Evolutionary conservation across 1,140 invertebrate species (phyloP), one percentile per base, ranked within the genome.

Genomic region (Phocides pigmalion): DNA sequence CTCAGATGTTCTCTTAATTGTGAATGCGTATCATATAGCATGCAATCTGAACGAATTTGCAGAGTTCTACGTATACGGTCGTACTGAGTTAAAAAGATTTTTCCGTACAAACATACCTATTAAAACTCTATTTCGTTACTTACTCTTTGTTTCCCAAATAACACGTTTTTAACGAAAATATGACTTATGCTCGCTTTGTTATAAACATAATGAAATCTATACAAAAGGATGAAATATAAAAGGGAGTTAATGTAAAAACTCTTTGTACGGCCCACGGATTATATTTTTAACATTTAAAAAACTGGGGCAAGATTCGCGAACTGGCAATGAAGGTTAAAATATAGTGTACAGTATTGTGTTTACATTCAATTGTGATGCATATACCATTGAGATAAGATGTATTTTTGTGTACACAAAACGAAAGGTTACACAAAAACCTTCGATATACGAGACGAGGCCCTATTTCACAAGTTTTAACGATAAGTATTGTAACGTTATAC

Each of bases 281-380:
- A 39, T 44, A 56, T 58, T 58, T 58, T 44, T 44, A 58, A 58
- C 22, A 32, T 58, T 42, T 41, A 14, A 39, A n/a, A 58, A 44
- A 58, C 39, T 58, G 53, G 53, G 53, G 1, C 53, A 58, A 58
- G 39, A 58, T 58, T 44, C 39, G 39, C 20, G 15, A 56, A 41
- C 20, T 37, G 4, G 25, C 5, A 58, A 4, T 58, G 53, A 58
- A 58, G 53, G 53, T 44, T 58, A 42, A n/a, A n/a, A n/a, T n/a
- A n/a, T n/a, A n/a, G n/a, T n/a, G n/a, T 41, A 50, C 16, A 17
- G 25, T 42, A 28, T n/a, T 25, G 17, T 19, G 17, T 9, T n/a
- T 17, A 11, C 2, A n/a, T 32, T 12, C 37, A 42, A 17, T 56
- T 56, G 14, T 56, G 28, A 42, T n/a, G n/a, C 37, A 15, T 56